Conservation (phyloP, 2,797 vertebrate genomes). For the Nannoperca obscura region DNA sequence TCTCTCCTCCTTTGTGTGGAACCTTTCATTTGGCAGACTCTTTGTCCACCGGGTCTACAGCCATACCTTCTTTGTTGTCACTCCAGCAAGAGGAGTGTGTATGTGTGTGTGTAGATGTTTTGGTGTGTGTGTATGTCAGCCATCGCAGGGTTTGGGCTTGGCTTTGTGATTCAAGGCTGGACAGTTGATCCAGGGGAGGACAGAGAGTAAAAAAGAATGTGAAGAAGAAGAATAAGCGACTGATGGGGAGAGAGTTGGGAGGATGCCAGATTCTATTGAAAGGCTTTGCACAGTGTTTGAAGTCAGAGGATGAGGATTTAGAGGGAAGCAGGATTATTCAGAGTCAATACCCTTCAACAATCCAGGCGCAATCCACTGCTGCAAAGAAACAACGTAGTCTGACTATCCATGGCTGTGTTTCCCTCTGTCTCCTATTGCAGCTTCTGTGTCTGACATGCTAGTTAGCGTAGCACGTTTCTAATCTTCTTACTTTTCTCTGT, state of each 20-base stretch:
- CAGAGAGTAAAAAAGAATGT: slow-evolving; percentile 73
- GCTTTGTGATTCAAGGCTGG: slow-evolving; percentile 79
- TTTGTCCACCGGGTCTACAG: slow-evolving; percentile 67
- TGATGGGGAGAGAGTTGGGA: slow-evolving; percentile 80
- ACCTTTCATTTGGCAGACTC: slow-evolving; percentile 65
- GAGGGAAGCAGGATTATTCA: slow-evolving; percentile 81
- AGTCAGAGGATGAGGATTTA: slow-evolving; percentile 83
- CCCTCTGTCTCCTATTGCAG: slow-evolving; percentile 32
- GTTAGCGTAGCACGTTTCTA: slow-evolving; percentile 27
- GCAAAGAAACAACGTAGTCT: slow-evolving; percentile 62
- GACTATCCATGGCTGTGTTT: slow-evolving; percentile 42
- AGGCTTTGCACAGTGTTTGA: slow-evolving; percentile 79
- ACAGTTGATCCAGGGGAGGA: slow-evolving; percentile 83
- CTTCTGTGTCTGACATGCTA: slow-evolving; percentile 48
- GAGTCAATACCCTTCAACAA: slow-evolving; percentile 80
- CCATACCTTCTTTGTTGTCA: slow-evolving; percentile 70
- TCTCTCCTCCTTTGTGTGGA: slow-evolving; percentile 62
- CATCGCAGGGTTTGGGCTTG: slow-evolving; percentile 65
- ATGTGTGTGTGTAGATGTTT: slow-evolving; percentile 26
- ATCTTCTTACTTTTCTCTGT: slow-evolving; percentile 27
- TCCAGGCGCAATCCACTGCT: slow-evolving; percentile 48
- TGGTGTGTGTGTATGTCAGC: slow-evolving; percentile 15
- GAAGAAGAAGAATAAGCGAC: slow-evolving; percentile 74
- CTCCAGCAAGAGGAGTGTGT: slow-evolving; percentile 50
- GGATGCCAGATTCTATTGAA: slow-evolving; percentile 80